phyloP scores from a whole-genome alignment of 2,888 invertebrate species.

The Cheilosia soror region DNA sequence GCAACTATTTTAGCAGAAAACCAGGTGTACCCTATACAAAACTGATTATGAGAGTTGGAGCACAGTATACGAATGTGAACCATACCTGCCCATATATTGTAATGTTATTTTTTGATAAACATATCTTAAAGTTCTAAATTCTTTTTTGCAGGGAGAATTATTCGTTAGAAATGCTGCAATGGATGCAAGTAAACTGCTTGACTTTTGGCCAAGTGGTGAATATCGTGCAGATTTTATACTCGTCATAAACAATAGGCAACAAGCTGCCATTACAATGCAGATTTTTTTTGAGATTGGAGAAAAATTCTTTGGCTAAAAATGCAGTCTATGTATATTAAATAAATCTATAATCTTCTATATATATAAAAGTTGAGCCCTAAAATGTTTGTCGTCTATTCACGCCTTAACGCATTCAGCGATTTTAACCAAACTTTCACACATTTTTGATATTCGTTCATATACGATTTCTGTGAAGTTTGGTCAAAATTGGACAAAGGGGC shows the following conservation, averaged over 20 bases:
- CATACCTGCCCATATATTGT: slow-evolving; percentile 1
- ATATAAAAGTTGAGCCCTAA: too few species aligned
- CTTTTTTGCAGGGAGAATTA: background rate
- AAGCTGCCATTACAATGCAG: background rate
- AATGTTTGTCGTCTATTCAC: too few species aligned
- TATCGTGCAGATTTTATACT: background rate
- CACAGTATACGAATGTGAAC: background rate
- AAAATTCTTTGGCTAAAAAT: background rate
- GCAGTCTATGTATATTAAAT: too few species aligned
- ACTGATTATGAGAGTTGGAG: background rate
- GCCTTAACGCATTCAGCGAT: too few species aligned
- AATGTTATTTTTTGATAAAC: background rate
- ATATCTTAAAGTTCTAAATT: background rate
- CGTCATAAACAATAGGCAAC: background rate
- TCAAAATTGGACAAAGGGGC: too few species aligned
- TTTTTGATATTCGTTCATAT: too few species aligned
- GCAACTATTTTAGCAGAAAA: background rate
- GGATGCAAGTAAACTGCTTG: background rate
- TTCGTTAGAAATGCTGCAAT: background rate
- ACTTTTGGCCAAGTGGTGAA: slow-evolving; percentile 7
- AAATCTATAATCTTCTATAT: too few species aligned
- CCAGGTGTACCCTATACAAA: background rate
- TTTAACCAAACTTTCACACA: too few species aligned
- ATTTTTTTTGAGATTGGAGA: background rate
- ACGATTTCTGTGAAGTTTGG: too few species aligned